Evolutionary conservation across 2,888 invertebrate species (phyloP).

Genomic region (Zaprionus obscuricornis): DNA sequence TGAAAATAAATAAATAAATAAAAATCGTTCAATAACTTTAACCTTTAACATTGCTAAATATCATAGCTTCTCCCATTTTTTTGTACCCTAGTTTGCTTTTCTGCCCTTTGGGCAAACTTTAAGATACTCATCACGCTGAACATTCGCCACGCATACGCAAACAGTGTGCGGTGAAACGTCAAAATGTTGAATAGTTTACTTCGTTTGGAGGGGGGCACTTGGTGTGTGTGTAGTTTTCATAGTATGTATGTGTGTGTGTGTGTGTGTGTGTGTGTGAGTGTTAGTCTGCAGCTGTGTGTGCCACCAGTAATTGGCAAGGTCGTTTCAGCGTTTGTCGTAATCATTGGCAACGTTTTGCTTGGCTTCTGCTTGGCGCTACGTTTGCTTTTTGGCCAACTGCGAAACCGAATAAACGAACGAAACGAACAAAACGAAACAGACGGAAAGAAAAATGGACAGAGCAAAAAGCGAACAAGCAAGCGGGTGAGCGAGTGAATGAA

Average conservation of each 20-base stretch:
- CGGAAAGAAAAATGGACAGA: too few species aligned
- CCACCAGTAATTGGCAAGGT: conserved; percentile 80
- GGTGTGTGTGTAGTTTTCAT: not conserved
- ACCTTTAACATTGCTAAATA: conserved; percentile 54
- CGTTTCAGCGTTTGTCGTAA: conserved; percentile 81
- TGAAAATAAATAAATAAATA: conserved; percentile 1
- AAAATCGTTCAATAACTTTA: conserved; percentile 35
- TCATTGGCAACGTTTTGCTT: conserved; percentile 66
- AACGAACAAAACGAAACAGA: too few species aligned
- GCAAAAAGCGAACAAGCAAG: too few species aligned
- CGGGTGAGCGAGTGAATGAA: too few species aligned
- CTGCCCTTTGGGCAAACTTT: too few species aligned
- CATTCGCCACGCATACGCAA: conserved; percentile 58
- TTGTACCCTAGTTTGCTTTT: too few species aligned
- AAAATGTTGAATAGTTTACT: conserved; percentile 11
- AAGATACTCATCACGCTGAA: conserved; percentile 43
- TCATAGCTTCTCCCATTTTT: not conserved
- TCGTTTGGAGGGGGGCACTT: not conserved
- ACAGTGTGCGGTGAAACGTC: conserved; percentile 41
- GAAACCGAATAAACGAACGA: conserved; percentile 30
- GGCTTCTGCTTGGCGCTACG: conserved; percentile 50
- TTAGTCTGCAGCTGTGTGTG: conserved; percentile 5
- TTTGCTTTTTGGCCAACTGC: conserved; percentile 64
- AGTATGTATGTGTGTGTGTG: conserved; percentile 14
- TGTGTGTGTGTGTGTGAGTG: not conserved